Conservation (phyloP, 2,113 vertebrate genomes). For the Spea multiplicata region DNA sequence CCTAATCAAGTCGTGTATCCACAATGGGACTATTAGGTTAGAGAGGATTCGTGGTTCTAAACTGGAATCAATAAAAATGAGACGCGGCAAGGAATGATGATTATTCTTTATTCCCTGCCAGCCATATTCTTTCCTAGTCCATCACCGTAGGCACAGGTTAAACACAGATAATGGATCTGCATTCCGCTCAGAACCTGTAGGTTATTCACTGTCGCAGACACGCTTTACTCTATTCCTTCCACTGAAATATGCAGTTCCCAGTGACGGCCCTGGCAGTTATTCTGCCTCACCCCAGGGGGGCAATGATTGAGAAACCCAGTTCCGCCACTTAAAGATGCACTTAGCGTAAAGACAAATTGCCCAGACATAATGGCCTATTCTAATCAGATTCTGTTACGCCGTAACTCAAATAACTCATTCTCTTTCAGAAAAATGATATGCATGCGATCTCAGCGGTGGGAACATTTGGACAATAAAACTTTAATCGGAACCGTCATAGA, state of each 20-base stretch:
- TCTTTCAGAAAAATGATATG: conserved; percentile 1
- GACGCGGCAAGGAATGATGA: too few species aligned
- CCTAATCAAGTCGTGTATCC: too few species aligned
- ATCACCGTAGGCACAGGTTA: too few species aligned
- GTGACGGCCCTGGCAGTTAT: conserved; percentile 4
- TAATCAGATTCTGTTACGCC: conserved; percentile 29
- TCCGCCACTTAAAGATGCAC: conserved; percentile 24
- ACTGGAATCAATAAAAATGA: too few species aligned
- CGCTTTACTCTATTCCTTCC: not conserved
- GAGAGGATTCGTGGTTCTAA: too few species aligned
- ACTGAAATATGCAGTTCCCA: not conserved
- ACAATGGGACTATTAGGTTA: too few species aligned
- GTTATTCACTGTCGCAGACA: not conserved
- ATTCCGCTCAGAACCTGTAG: not conserved
- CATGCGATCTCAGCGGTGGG: conserved; percentile 8
- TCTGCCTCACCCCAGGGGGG: conserved; percentile 10
- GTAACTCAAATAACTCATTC: conserved; percentile 1
- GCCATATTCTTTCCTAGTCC: too few species aligned
- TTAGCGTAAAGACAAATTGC: conserved; percentile 33
- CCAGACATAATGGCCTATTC: conserved; percentile 22
- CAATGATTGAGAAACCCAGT: conserved; percentile 6
- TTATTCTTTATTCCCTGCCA: too few species aligned
- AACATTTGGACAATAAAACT: conserved; percentile 20
- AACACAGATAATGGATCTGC: too few species aligned
- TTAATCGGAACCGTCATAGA: conserved; percentile 5